A percentile compares a stretch with the other conserved stretches of the same genome.
These are phyloP conservation scores for Okamejei kenojei DNA, from an alignment of 2,797 vertebrate genomes.

Conservation along the genomic window DNA sequence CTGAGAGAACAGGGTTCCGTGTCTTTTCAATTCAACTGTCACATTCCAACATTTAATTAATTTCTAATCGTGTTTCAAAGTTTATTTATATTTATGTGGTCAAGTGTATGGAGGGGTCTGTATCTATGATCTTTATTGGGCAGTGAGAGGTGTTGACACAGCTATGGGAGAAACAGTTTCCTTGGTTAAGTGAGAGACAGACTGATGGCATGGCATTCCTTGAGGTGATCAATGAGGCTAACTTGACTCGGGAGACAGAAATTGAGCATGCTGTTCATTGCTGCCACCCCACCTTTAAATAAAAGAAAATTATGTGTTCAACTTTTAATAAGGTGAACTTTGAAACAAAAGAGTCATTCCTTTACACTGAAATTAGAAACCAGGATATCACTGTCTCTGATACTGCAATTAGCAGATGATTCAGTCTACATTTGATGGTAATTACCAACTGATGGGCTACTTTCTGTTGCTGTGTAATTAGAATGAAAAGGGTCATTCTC, in stretches of 20 bases:
- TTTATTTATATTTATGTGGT: not conserved
- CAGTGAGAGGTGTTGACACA: not conserved
- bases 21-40: not conserved
- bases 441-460: not conserved
- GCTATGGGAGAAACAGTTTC: not conserved
- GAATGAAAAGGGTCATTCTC: not conserved
- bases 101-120: not conserved
- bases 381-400: not conserved
- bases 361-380: not conserved
- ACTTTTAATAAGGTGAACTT: not conserved
- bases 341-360: not conserved
- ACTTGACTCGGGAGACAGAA: not conserved
- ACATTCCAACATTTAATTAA: not conserved
- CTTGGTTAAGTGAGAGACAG: not conserved
- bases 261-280: not conserved
- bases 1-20: not conserved
- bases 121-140: not conserved
- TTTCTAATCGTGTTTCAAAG: not conserved
- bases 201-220: not conserved
- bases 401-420: too few species aligned
- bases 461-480: slow-evolving; percentile 17
- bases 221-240: not conserved
- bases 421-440: not conserved
- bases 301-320: not conserved
- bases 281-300: not conserved